Conservation (phyloP, 2,888 invertebrate genomes). For the Lasius platythorax region DNA sequence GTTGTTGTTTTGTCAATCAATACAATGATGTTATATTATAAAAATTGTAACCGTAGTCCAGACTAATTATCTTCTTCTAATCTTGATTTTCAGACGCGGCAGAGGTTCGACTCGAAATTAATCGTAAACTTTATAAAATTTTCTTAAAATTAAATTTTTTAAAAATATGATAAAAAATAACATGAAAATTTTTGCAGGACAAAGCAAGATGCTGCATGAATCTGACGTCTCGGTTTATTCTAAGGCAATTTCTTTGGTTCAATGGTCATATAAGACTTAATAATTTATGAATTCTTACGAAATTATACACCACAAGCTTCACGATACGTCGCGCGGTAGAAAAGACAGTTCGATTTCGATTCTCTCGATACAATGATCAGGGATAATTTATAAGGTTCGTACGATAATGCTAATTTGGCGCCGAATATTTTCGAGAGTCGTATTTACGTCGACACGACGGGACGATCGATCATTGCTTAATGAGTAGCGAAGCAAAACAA, state of each 20-base stretch:
- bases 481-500: slow-evolving; percentile 68
- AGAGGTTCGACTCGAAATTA: background rate
- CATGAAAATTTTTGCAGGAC: background rate
- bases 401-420: slow-evolving; percentile 60
- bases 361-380: slow-evolving; percentile 20
- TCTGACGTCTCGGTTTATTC: too few species aligned
- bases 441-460: slow-evolving; percentile 61
- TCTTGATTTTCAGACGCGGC: background rate
- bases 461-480: slow-evolving; percentile 74
- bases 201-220: too few species aligned
- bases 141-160: background rate
- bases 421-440: slow-evolving; percentile 44
- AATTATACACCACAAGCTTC: slow-evolving; percentile 22
- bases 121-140: background rate
- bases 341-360: slow-evolving; percentile 24
- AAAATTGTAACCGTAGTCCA: background rate
- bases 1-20: background rate
- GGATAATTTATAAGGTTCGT: slow-evolving; percentile 39
- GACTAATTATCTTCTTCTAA: background rate
- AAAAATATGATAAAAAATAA: background rate
- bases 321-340: background rate
- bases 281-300: background rate
- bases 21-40: background rate
- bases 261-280: background rate
- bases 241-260: background rate